A percentile compares a stretch with the other conserved stretches of the same genome.
These are phyloP conservation scores for Hypothenemus hampei DNA, from an alignment of 1,140 invertebrate genomes.

Conservation along the genomic window DNA sequence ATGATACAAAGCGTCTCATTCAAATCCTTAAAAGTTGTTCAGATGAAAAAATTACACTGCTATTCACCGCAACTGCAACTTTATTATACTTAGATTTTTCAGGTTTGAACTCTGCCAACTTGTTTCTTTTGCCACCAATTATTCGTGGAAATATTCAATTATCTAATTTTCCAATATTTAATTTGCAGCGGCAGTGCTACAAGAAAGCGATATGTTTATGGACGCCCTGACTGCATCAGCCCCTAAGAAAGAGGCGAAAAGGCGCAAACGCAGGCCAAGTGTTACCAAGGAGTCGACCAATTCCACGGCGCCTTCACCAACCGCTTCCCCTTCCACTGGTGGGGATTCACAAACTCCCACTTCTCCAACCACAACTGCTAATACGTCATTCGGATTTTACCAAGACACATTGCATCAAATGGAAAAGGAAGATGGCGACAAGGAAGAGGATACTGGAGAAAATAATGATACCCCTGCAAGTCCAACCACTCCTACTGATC, in stretches of 20 bases:
- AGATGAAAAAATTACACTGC: no score
- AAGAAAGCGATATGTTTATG: slow-evolving; percentile 90
- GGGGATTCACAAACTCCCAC: no score
- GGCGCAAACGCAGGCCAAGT: slow-evolving; percentile 66
- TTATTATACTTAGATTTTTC: no score
- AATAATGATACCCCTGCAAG: slow-evolving; percentile 36
- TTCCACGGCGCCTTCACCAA: slow-evolving; percentile 36
- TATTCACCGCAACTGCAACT: no score
- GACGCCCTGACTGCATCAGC: slow-evolving; percentile 73
- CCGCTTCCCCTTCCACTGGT: slow-evolving; percentile 40
- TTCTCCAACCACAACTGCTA: slow-evolving; percentile 34
- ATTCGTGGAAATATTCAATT: neutral
- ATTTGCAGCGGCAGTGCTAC: slow-evolving; percentile 66
- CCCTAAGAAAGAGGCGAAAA: slow-evolving; percentile 68
- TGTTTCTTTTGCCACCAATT: neutral
- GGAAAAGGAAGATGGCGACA: slow-evolving; percentile 46
- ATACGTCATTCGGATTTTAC: slow-evolving; percentile 66
- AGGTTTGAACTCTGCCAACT: slow-evolving; percentile 9
- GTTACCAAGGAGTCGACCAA: slow-evolving; percentile 56
- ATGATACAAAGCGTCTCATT: no score
- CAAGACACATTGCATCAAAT: slow-evolving; percentile 75
- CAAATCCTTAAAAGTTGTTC: no score
- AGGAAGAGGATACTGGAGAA: slow-evolving; percentile 47
- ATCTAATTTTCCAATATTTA: slow-evolving; percentile 31
- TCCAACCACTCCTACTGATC: slow-evolving; percentile 28